These are phyloP conservation scores for Pristionchus maxplancki DNA, from an alignment of 2,888 invertebrate genomes.

Conservation along the genomic window DNA sequence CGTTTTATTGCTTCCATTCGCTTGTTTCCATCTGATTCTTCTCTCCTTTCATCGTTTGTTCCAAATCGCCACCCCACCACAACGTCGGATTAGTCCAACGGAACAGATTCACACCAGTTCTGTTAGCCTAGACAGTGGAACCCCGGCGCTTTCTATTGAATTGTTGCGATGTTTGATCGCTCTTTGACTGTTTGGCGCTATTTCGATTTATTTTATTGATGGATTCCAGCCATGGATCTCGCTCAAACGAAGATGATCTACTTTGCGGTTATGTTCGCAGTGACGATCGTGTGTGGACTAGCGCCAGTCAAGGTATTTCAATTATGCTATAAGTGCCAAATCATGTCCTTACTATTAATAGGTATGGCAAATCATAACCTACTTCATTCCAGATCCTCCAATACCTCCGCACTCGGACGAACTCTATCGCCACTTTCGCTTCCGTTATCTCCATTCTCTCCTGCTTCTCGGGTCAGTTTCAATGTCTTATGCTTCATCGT, in stretches of 20 bases:
- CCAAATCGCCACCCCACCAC: not conserved
- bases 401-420: not conserved
- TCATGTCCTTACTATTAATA: not conserved
- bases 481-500: not conserved
- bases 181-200: not conserved
- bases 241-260: not conserved
- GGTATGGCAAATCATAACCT: too few species aligned
- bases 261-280: not conserved
- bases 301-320: not conserved
- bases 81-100: not conserved
- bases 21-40: not conserved
- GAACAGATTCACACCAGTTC: not conserved
- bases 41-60: not conserved
- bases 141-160: not conserved
- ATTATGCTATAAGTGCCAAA: too few species aligned
- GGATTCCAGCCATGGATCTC: not conserved
- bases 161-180: not conserved
- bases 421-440: not conserved
- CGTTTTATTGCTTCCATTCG: not conserved
- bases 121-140: not conserved
- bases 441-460: conserved; percentile 27
- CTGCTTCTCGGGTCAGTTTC: conserved; percentile 17
- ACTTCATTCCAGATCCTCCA: not conserved
- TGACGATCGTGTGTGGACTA: conserved; percentile 16
- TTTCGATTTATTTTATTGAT: too few species aligned